A percentile compares a stretch with the other conserved stretches of the same genome.
Conservation (phyloP, 1,140 invertebrate genomes). For the Brachionus rotundiformis region DNA sequence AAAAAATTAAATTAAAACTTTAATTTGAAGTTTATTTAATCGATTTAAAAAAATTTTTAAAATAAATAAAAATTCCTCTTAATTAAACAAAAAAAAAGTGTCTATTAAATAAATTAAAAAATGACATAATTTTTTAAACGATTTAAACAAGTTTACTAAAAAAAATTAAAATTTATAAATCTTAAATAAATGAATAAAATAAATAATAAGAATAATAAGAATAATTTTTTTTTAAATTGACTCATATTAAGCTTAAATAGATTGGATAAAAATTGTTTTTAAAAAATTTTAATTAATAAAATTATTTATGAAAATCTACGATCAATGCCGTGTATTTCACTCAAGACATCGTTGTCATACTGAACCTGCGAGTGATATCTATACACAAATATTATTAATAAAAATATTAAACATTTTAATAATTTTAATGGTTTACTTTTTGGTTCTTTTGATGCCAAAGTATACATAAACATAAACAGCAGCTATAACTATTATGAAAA, state of each 20-base stretch:
- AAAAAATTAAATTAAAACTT: too few species aligned
- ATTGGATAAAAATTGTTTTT: not conserved
- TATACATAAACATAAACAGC: conserved; percentile 42
- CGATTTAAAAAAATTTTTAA: too few species aligned
- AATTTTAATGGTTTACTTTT: not conserved
- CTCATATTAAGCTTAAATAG: not conserved
- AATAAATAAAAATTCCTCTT: too few species aligned
- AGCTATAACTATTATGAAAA: not conserved
- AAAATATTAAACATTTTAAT: too few species aligned
- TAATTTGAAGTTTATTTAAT: too few species aligned
- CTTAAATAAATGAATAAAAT: too few species aligned
- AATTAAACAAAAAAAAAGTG: too few species aligned
- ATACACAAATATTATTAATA: not conserved
- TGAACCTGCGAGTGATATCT: conserved; percentile 23
- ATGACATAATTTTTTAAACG: too few species aligned
- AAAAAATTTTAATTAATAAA: not conserved
- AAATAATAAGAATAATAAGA: too few species aligned
- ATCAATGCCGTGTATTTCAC: conserved; percentile 24
- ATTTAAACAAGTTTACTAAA: too few species aligned
- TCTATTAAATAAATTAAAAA: too few species aligned
- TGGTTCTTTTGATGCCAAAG: conserved; percentile 37
- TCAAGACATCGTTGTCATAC: not conserved
- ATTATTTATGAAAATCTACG: conserved; percentile 22
- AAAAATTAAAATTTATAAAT: too few species aligned
- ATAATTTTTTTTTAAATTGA: not conserved